Base-by-base conservation (phyloP, 2,113 vertebrate species). In the Dromaius novaehollandiae region DNA sequence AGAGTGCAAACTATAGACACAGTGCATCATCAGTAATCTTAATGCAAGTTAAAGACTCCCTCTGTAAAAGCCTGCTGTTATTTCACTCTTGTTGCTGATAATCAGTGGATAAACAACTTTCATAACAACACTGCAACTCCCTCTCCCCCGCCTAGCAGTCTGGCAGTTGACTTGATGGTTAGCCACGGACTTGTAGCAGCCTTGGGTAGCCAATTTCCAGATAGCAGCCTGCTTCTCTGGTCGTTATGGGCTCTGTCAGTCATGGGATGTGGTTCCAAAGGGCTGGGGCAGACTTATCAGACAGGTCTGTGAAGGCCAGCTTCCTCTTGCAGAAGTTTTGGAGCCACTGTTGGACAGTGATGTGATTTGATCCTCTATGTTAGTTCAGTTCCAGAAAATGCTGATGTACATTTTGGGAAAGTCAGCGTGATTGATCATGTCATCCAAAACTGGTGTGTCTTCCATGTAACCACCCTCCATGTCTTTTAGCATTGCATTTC, bases 31-130 rank as follows among this genome's bases (percentile, higher is more conserved):
- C 69, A 80, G 25, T 65, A 65, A 88, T 68, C 50, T 20, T 79
- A 91, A 34, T 55, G 88, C 88, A 95, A 76, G 76, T 64, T 55
- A 79, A 82, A 89, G 74, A 56, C 42, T 65, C 79, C 77, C 82
- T 91, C 93, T 90, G 86, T 90, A 85, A 85, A 97, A 89, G 36
- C 32, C 65, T 89, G 77, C 77, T 96, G 95, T 91, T 96, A 96
- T 85, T 96, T 96, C 95, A 36, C 53, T 93, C 86, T 74, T 83
- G 82, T 79, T 93, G 88, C 90, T 96, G 95, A 97, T 96, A 90
- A 96, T 95, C 96, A 93, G 95, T 64, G 95, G 96, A 93, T 93
- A 95, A 96, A 96, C 93, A 96, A 44, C 90, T 97, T 96, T 96
- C 96, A 97, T 86, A 95, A 96, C 9, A 77, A 22, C 50, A 28